A percentile compares a stretch with the other conserved stretches of the same genome.
Evolutionary conservation across 2,888 invertebrate genomes (phyloP).

Genomic region (Mayetiola destructor): DNA sequence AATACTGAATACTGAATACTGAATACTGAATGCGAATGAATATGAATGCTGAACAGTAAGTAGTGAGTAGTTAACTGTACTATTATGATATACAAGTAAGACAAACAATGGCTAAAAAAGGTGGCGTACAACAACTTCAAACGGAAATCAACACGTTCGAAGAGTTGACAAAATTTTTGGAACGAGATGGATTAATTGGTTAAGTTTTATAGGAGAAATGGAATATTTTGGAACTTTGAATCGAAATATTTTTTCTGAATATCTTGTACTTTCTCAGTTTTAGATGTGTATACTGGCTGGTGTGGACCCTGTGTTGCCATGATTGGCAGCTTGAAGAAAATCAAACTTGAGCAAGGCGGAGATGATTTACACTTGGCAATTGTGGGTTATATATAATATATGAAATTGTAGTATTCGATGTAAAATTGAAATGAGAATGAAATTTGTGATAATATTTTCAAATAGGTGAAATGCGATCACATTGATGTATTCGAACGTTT

Average conservation of each 20-base stretch:
- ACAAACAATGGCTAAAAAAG: constrained; percentile 64
- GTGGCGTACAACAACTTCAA: constrained; percentile 60
- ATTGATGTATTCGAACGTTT: constrained; percentile 61
- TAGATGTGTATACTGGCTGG: constrained; percentile 85
- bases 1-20: too few species aligned
- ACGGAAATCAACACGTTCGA: constrained; percentile 69
- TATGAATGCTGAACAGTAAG: too few species aligned
- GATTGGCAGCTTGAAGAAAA: constrained; percentile 66
- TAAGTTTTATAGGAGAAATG: constrained; percentile 22
- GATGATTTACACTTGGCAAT: constrained; percentile 61
- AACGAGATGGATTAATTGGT: constrained; percentile 64
- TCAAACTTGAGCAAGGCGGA: constrained; percentile 78
- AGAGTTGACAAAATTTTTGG: constrained; percentile 67
- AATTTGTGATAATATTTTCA: constrained; percentile 7
- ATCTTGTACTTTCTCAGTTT: constrained; percentile 38
- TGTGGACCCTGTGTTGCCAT: constrained; percentile 80
- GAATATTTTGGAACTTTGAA: neutral
- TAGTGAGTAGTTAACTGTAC: too few species aligned
- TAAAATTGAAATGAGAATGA: neutral
- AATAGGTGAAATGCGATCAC: constrained; percentile 48
- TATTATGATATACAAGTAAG: too few species aligned
- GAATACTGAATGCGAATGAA: too few species aligned
- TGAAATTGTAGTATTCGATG: neutral
- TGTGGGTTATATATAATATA: constrained; percentile 23
- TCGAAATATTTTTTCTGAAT: neutral